A percentile compares a stretch with the other conserved stretches of the same genome.
These are phyloP conservation scores for Malthinus seriepunctatus DNA, from an alignment of 2,888 invertebrate genomes.

Conservation along the genomic window DNA sequence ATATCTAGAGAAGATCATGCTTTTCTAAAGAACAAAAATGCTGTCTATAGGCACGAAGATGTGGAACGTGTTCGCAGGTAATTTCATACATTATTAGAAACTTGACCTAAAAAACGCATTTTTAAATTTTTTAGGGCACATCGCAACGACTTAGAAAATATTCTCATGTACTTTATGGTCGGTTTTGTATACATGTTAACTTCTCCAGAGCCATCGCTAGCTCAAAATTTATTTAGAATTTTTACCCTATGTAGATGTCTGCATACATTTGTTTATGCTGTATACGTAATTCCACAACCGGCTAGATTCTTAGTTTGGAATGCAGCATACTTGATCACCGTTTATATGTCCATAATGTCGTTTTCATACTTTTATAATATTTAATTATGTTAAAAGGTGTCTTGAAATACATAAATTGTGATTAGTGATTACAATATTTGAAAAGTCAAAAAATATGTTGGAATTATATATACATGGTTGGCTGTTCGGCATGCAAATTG, in stretches of 20 bases:
- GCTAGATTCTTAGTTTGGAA: conserved; percentile 40
- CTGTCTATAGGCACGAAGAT: background rate
- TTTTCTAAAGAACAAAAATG: no score
- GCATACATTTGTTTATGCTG: conserved; percentile 68
- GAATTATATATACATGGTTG: no score
- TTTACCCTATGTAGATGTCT: conserved; percentile 61
- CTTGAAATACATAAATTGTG: no score
- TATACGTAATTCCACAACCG: conserved; percentile 63
- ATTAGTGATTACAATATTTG: no score
- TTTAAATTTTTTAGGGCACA: conserved; percentile 62
- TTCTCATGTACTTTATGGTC: conserved; percentile 66
- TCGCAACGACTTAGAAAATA: conserved; percentile 74
- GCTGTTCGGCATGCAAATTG: no score
- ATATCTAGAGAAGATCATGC: no score
- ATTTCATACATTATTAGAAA: background rate
- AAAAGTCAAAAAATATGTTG: no score
- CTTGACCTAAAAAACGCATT: background rate
- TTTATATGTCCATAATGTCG: conserved; percentile 33
- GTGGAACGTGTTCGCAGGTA: conserved; percentile 12
- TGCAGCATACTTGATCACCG: conserved; percentile 37
- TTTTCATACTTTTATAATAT: background rate
- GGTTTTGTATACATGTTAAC: conserved; percentile 65
- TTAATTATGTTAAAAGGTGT: background rate
- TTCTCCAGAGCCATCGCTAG: conserved; percentile 57
- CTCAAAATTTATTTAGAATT: conserved; percentile 58